These are phyloP conservation scores for Ormyrus labotus DNA, from an alignment of 2,888 invertebrate genomes.

Conservation along the genomic window DNA sequence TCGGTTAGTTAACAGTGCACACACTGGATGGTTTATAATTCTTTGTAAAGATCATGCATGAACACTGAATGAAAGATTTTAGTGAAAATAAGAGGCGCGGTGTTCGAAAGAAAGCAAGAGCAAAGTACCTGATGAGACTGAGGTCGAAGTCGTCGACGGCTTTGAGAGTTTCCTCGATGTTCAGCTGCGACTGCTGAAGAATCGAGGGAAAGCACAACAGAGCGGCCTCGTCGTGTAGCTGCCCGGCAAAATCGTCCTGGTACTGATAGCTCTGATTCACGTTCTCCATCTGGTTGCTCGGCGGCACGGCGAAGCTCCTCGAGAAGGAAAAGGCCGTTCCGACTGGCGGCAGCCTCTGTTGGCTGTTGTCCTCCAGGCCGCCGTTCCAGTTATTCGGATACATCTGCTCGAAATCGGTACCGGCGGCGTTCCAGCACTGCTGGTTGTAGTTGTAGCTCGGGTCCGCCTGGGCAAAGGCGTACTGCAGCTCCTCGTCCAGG, in stretches of 20 bases:
- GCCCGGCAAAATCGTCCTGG: constrained; percentile 15
- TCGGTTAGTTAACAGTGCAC: too few species aligned
- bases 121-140: constrained; percentile 64
- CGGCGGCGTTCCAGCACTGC: constrained; percentile 20
- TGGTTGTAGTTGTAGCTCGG: constrained; percentile 31
- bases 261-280: constrained; percentile 16
- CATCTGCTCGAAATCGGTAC: constrained; percentile 67
- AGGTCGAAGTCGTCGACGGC: constrained; percentile 71
- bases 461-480: constrained; percentile 37
- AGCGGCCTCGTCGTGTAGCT: constrained; percentile 42
- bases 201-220: constrained; percentile 46
- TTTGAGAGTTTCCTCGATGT: constrained; percentile 54
- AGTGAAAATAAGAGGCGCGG: neutral
- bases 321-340: constrained; percentile 72
- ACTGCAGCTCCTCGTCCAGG: constrained; percentile 55
- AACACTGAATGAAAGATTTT: neutral
- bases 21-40: too few species aligned
- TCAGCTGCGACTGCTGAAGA: constrained; percentile 50
- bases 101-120: neutral
- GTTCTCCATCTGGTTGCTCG: neutral
- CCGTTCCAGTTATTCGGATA: constrained; percentile 63
- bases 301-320: constrained; percentile 60
- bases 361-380: constrained; percentile 10
- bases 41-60: too few species aligned
- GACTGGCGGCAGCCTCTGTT: constrained; percentile 66